These are phyloP conservation scores for Cheilosia variabilis DNA, from an alignment of 2,888 invertebrate species.

Conservation along the genomic window DNA sequence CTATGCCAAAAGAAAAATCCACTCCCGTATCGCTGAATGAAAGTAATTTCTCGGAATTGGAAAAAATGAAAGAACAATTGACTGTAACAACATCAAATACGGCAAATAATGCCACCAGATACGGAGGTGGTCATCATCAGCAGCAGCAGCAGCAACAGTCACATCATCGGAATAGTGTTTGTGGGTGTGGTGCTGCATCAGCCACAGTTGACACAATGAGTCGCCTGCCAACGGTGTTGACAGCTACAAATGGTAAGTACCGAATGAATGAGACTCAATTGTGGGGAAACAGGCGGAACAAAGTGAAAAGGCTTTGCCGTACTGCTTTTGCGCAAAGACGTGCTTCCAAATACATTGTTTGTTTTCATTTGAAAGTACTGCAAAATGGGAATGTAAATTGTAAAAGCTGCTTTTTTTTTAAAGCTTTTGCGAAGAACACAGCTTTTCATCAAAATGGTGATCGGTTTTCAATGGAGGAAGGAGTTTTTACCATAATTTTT, in stretches of 20 bases:
- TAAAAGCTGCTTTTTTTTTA: too few species aligned
- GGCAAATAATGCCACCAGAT: conserved; percentile 73
- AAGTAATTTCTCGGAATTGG: conserved; percentile 80
- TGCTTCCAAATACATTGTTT: too few species aligned
- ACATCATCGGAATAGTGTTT: conserved; percentile 77
- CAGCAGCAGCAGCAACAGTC: conserved; percentile 77
- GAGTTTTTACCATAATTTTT: too few species aligned
- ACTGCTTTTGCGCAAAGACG: too few species aligned
- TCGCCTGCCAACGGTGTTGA: conserved; percentile 56
- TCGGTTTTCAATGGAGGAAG: too few species aligned
- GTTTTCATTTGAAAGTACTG: too few species aligned
- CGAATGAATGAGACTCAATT: not conserved
- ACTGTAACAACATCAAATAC: conserved; percentile 71
- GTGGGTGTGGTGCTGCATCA: conserved; percentile 78
- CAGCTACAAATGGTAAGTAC: conserved; percentile 65
- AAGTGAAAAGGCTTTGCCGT: not conserved
- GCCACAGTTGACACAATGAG: conserved; percentile 76
- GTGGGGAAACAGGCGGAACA: not conserved
- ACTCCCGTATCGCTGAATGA: conserved; percentile 81
- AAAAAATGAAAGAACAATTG: conserved; percentile 79
- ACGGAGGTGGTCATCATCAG: conserved; percentile 67
- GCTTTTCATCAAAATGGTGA: too few species aligned
- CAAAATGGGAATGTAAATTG: too few species aligned
- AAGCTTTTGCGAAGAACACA: too few species aligned
- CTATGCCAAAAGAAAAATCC: conserved; percentile 83